These are phyloP conservation scores for Natator depressus DNA, from an alignment of 2,113 vertebrate genomes.

Conservation along the genomic window DNA sequence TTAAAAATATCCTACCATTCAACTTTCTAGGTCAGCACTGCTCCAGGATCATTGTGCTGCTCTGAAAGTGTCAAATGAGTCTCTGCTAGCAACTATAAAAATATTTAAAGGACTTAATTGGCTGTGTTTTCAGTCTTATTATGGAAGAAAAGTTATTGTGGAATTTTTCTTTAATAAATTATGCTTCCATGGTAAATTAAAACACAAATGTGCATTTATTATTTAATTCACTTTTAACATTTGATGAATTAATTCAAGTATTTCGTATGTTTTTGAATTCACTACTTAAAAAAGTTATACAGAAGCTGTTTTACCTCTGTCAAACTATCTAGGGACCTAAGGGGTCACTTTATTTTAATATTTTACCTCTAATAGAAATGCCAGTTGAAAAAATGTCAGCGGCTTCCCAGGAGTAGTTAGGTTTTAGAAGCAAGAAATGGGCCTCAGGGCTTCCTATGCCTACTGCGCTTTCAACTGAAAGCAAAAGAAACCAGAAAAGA, in stretches of 20 bases:
- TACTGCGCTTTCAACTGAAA: background rate
- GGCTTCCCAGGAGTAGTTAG: background rate
- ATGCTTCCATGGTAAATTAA: background rate
- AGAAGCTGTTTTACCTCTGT: background rate
- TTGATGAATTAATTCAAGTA: background rate
- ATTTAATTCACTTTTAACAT: background rate
- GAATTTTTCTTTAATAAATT: background rate
- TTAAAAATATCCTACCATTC: background rate
- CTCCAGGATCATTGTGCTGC: background rate
- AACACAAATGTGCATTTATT: background rate
- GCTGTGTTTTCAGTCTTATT: background rate
- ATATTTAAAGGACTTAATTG: constrained; percentile 6
- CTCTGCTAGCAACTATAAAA: background rate
- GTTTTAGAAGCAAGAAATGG: background rate
- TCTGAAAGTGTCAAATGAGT: background rate
- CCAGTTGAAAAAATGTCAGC: background rate
- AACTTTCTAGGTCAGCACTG: background rate
- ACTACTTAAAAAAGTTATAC: background rate
- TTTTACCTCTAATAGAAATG: background rate
- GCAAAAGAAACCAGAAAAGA: background rate
- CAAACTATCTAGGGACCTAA: background rate
- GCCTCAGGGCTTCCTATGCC: background rate
- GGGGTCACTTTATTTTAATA: background rate
- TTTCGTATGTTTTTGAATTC: background rate
- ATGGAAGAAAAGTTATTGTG: background rate